phyloP scores from a whole-genome alignment of 2,888 invertebrate species.

The Luperina testacea region DNA sequence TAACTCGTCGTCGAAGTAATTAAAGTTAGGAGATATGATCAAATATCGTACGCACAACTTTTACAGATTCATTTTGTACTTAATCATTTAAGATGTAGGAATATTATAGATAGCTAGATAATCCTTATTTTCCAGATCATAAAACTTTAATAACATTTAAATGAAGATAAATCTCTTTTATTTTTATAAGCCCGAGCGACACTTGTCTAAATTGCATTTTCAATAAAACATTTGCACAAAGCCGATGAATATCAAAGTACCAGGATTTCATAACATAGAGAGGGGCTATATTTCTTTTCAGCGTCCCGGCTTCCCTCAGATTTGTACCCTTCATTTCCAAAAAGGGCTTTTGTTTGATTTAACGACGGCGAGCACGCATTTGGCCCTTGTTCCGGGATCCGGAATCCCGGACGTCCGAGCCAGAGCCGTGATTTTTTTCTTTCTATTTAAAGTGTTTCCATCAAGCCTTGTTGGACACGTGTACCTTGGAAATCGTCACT shows the following conservation, averaged over 20 bases:
- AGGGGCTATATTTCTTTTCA: conserved; percentile 56
- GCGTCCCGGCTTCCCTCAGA: conserved; percentile 38
- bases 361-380: conserved; percentile 64
- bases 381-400: conserved; percentile 37
- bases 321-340: conserved; percentile 65
- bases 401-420: conserved; percentile 36
- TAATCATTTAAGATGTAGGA: conserved; percentile 20
- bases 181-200: conserved; percentile 4
- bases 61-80: conserved; percentile 39
- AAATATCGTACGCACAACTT: conserved; percentile 49
- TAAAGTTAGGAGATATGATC: conserved; percentile 55
- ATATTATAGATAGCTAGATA: background rate
- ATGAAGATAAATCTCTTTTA: conserved; percentile 35
- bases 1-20: conserved; percentile 52
- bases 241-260: conserved; percentile 56
- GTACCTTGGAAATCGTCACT: conserved; percentile 58
- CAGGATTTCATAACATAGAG: conserved; percentile 52
- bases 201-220: conserved; percentile 41
- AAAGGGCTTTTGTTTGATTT: conserved; percentile 67
- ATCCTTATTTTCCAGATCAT: background rate
- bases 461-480: conserved; percentile 58
- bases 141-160: conserved; percentile 15
- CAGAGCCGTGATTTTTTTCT: conserved; percentile 31
- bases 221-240: conserved; percentile 59
- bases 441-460: conserved; percentile 58